Conservation (phyloP, 2,888 invertebrate genomes). For the Lepidonotus clava region DNA sequence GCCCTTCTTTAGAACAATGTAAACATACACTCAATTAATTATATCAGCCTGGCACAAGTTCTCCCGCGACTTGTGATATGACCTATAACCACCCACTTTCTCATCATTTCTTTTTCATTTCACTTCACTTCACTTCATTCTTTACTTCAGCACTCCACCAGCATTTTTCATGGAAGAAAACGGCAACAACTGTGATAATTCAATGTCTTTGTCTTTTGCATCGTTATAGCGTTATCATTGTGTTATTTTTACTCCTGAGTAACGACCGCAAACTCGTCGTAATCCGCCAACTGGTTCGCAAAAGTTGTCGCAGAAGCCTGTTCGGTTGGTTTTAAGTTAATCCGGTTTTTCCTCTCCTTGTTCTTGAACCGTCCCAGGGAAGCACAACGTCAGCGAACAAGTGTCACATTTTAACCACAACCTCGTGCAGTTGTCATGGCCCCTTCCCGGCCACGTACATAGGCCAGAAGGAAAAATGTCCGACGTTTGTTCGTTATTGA, state of each 20-base stretch:
- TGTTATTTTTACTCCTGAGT: constrained; percentile 19
- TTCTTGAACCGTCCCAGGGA: constrained; percentile 53
- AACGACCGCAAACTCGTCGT: background rate
- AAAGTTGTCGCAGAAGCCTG: constrained; percentile 38
- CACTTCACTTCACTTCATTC: constrained; percentile 16
- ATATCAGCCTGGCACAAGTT: background rate
- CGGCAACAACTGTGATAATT: constrained; percentile 43
- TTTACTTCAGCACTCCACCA: background rate
- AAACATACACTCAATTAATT: constrained; percentile 13
- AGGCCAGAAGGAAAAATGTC: constrained; percentile 31
- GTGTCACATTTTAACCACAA: constrained; percentile 31
- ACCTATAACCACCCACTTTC: constrained; percentile 31
- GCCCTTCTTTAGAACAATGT: background rate
- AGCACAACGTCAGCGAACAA: constrained; percentile 54
- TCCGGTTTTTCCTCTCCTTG: constrained; percentile 33
- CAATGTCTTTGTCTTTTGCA: constrained; percentile 21
- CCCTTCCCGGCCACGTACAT: background rate
- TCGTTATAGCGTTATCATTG: background rate
- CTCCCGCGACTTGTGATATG: background rate
- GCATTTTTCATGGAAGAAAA: constrained; percentile 38
- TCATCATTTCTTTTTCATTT: background rate
- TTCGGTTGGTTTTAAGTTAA: background rate
- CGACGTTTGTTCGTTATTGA: constrained; percentile 46
- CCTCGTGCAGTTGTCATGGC: background rate
- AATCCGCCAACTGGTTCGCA: background rate